Conservation (phyloP, 2,888 invertebrate species). For the Stegophylla sp. region DNA sequence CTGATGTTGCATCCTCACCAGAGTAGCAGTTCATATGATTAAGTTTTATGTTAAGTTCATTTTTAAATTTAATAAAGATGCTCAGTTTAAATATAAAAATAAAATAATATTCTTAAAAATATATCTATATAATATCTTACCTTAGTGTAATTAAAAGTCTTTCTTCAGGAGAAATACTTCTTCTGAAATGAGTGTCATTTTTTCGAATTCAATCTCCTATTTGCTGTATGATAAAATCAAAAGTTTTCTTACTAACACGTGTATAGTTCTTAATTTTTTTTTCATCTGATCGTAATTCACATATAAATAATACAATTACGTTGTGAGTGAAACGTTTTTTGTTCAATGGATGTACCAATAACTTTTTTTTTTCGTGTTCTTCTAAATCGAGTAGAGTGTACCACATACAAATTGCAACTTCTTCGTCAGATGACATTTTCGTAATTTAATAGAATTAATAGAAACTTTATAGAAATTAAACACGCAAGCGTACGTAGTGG, state of each 20-base stretch:
- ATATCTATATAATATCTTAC: not conserved
- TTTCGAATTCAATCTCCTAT: slow-evolving; percentile 14
- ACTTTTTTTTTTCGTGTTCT: not conserved
- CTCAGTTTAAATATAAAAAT: slow-evolving; percentile 8
- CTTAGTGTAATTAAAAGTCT: not conserved
- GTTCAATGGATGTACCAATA: slow-evolving; percentile 2
- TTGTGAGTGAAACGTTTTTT: not conserved
- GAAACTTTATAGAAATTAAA: not conserved
- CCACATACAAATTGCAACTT: not conserved
- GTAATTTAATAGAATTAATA: not conserved
- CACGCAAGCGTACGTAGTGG: not conserved
- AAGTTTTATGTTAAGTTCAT: not conserved
- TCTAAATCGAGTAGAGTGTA: not conserved
- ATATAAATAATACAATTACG: not conserved
- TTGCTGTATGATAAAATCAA: slow-evolving; percentile 11
- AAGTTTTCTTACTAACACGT: not conserved
- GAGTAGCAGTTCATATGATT: not conserved
- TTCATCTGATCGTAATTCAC: slow-evolving; percentile 1
- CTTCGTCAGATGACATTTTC: not conserved
- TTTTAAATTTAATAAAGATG: not conserved
- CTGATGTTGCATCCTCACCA: not conserved
- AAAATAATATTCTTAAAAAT: not conserved
- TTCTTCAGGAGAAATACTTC: slow-evolving; percentile 25
- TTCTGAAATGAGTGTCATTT: slow-evolving; percentile 17
- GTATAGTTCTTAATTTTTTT: slow-evolving; percentile 1